Conservation (phyloP, 2,888 invertebrate genomes). For the Lysandra bellargus region DNA sequence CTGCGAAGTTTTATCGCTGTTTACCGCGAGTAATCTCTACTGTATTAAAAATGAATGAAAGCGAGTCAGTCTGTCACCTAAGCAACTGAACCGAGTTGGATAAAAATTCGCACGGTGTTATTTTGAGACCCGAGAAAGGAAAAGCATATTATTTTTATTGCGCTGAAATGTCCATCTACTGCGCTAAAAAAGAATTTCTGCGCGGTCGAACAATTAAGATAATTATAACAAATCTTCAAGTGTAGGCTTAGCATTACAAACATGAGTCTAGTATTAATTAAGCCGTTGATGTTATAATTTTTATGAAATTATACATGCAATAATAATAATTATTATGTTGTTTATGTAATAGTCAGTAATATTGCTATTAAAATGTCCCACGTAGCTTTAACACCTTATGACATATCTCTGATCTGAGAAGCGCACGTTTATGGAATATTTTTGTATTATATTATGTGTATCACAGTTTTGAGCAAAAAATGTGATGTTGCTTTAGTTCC, state of each 20-base stretch:
- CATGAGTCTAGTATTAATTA: background rate
- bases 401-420: background rate
- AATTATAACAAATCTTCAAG: background rate
- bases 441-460: conserved; percentile 3
- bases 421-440: background rate
- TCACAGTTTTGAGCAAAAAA: background rate
- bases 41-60: no score
- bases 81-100: no score
- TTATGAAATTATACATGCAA: background rate
- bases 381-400: conserved; percentile 2
- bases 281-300: conserved; percentile 1
- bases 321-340: background rate
- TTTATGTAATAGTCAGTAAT: background rate
- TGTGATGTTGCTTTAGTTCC: background rate
- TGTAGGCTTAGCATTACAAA: background rate
- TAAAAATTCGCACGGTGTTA: no score
- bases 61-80: no score
- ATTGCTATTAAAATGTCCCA: background rate
- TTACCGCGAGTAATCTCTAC: no score
- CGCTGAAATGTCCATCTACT: no score
- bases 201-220: no score
- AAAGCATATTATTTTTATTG: no score
- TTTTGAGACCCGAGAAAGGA: no score
- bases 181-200: no score
- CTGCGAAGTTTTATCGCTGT: no score